These are phyloP conservation scores for Patella vulgata DNA, from an alignment of 1,140 invertebrate genomes.

Conservation along the genomic window DNA sequence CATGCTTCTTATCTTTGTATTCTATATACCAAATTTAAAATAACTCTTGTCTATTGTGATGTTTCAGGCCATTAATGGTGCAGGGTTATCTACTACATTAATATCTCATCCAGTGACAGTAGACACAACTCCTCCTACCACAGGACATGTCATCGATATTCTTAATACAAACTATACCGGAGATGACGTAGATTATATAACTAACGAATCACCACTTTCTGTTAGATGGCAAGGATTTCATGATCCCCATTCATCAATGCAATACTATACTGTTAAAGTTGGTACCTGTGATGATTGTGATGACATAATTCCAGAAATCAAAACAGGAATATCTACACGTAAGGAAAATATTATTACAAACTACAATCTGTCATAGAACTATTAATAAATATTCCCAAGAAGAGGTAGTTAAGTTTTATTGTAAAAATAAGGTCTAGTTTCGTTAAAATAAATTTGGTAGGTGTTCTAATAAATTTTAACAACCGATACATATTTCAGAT, in stretches of 20 bases:
- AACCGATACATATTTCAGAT: too few species aligned
- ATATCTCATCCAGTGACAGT: constrained; percentile 26
- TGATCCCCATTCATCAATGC: constrained; percentile 26
- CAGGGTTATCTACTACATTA: constrained; percentile 28
- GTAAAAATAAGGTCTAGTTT: too few species aligned
- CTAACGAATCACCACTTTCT: constrained; percentile 7
- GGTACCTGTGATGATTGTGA: constrained; percentile 39
- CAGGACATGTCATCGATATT: constrained; percentile 38
- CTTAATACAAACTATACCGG: neutral
- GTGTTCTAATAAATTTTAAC: too few species aligned
- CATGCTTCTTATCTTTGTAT: too few species aligned
- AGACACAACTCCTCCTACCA: constrained; percentile 26
- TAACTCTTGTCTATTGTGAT: too few species aligned
- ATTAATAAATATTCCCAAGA: too few species aligned
- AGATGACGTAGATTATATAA: constrained; percentile 23
- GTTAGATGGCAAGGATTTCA: constrained; percentile 32
- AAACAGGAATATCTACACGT: constrained; percentile 21
- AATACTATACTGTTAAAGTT: constrained; percentile 26
- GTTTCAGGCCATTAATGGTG: constrained; percentile 42
- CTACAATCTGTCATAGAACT: too few species aligned
- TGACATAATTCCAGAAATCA: constrained; percentile 25
- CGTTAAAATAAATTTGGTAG: too few species aligned
- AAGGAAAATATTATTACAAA: neutral
- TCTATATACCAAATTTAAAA: too few species aligned
- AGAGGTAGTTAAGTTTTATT: too few species aligned